Percentiles rank a stretch among this genome's conserved stretches.
Evolutionary conservation across 2,797 vertebrate species (phyloP).

Genomic region (Liparis tanakae): DNA sequence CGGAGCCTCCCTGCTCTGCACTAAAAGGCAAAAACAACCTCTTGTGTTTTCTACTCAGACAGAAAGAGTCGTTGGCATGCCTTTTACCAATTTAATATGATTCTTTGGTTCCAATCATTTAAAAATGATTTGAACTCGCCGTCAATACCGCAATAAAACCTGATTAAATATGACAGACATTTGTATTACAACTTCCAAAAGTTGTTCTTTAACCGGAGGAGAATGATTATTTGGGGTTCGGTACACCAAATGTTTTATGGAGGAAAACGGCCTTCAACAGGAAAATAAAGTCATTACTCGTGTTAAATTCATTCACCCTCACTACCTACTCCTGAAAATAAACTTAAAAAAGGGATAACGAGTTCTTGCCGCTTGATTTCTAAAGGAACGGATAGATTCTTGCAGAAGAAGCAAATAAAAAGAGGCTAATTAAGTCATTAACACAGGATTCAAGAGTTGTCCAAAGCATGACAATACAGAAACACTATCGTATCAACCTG

Average conservation of each 20-base stretch:
- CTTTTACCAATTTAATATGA: neutral
- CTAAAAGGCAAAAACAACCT: constrained; percentile 26
- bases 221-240: constrained; percentile 7
- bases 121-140: constrained; percentile 25
- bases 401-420: no score
- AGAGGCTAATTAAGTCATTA: no score
- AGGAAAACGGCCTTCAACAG: constrained; percentile 42
- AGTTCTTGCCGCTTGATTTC: neutral
- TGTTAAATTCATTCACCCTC: constrained; percentile 32
- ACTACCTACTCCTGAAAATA: neutral
- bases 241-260: constrained; percentile 44
- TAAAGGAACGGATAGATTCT: neutral
- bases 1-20: constrained; percentile 4
- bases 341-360: neutral
- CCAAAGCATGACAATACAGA: neutral
- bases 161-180: constrained; percentile 34
- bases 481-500: neutral
- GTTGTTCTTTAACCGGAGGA: constrained; percentile 15
- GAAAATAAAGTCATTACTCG: constrained; percentile 39
- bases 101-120: constrained; percentile 30
- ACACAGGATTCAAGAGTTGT: neutral
- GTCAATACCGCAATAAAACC: constrained; percentile 25
- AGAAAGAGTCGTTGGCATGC: neutral
- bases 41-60: constrained; percentile 25
- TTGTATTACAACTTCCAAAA: constrained; percentile 38